Evolutionary conservation across 2,113 vertebrate genomes (phyloP), one percentile per base, ranked within the genome.

Genomic region (Hypanus sabinus): DNA sequence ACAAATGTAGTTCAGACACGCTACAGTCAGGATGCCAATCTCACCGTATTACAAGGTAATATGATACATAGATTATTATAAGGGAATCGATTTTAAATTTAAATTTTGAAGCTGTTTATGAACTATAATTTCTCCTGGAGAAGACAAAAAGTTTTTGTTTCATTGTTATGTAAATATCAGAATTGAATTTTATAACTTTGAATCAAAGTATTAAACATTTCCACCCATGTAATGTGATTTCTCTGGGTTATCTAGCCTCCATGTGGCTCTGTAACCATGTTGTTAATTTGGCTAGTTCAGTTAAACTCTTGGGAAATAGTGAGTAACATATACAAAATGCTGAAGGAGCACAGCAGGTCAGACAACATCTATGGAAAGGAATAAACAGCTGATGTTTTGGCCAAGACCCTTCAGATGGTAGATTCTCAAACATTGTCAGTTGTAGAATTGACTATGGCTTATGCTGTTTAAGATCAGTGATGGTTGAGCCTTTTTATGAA

Each of bases 21-120:
- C 94, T 96, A 98, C 96, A 99, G 99, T 97, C 97, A 94, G 0
- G 97, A 97, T 12, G 98, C 98, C 10, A 94, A 94, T 0, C 98
- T 99, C 94, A 96, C 96, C 10, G 96, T 98, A 94, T 96, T 94
- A 11, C 95, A 97, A 98, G 98, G 98, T 99, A 95, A 95, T 80
- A 33, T 87, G 16, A 68, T 12, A 55, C 57, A 90, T 16, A 14
- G 30, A 16, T 38, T 68, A 30, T 55, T 70, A 68, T 10, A 71
- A 68, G 30, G 22, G 70, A n/a, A 76, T 80, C 24, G 1, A 94
- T 57, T 76, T 81, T 24, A 12, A 70, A 65, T 24, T 46, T 46
- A 46, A 2, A 38, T 70, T 71, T 91, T 46, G 6, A 55, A 77
- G 73, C 30, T 36, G 73, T 2, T 70, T 93, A 73, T 22, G 8